These are phyloP conservation scores for Anarrhichthys ocellatus DNA, from an alignment of 2,113 vertebrate genomes.

Conservation along the genomic window DNA sequence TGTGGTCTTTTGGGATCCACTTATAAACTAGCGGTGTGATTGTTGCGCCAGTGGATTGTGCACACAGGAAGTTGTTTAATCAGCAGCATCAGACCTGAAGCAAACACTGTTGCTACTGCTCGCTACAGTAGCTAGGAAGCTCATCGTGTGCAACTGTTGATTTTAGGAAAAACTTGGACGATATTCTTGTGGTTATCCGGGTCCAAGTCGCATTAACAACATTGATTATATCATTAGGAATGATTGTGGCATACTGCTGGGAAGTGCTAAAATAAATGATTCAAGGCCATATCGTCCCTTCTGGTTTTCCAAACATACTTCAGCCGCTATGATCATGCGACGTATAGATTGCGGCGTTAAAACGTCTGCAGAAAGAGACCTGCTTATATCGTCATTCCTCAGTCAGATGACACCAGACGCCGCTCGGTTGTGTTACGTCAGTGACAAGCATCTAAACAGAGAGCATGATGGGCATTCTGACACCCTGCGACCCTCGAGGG, in stretches of 20 bases:
- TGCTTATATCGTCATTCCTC: neutral
- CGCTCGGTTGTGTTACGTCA: slow-evolving; percentile 19
- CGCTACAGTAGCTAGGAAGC: neutral
- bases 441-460: slow-evolving; percentile 66
- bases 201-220: neutral
- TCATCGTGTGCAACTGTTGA: neutral
- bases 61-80: neutral
- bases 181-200: neutral
- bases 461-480: slow-evolving; percentile 55
- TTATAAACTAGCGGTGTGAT: neutral
- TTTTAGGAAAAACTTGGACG: neutral
- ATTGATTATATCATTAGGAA: neutral
- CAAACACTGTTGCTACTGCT: neutral
- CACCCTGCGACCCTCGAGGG: slow-evolving; percentile 48
- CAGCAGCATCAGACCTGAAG: neutral
- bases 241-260: neutral
- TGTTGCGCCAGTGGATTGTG: neutral
- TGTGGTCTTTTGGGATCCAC: neutral
- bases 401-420: slow-evolving; percentile 44
- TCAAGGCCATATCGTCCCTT: neutral
- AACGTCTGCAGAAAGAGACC: neutral
- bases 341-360: neutral
- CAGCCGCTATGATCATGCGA: neutral
- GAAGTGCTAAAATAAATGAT: neutral
- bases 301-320: neutral